These are phyloP conservation scores for Drosophila kurseongensis DNA, from an alignment of 1,140 invertebrate genomes.

Conservation along the genomic window DNA sequence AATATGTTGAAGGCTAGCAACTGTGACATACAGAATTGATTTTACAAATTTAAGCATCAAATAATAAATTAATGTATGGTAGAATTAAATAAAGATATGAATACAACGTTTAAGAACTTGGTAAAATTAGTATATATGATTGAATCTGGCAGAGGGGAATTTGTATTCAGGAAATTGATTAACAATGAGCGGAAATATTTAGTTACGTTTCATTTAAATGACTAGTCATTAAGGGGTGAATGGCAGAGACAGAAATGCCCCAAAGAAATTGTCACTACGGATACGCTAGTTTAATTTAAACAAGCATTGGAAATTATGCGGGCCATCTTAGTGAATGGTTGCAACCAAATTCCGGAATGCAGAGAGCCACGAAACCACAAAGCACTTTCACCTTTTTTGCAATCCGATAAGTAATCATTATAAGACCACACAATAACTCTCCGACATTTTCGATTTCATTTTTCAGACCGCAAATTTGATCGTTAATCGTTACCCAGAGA, in stretches of 20 bases:
- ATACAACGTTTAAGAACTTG: neutral
- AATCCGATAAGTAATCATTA: conserved; percentile 73
- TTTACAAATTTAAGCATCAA: too few species aligned
- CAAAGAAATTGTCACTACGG: conserved; percentile 48
- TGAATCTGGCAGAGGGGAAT: conserved; percentile 12
- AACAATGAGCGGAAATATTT: conserved; percentile 76
- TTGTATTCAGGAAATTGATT: conserved; percentile 62
- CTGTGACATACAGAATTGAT: too few species aligned
- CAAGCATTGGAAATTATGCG: conserved; percentile 27
- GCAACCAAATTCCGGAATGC: conserved; percentile 8
- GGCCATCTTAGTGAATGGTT: conserved; percentile 7
- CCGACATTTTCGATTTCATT: conserved; percentile 39
- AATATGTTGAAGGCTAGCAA: neutral
- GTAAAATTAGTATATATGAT: neutral
- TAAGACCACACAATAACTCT: conserved; percentile 39
- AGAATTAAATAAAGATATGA: too few species aligned
- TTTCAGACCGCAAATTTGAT: conserved; percentile 25
- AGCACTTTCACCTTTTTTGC: conserved; percentile 60
- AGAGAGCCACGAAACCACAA: conserved; percentile 26
- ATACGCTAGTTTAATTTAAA: conserved; percentile 61
- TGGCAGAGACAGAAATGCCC: too few species aligned
- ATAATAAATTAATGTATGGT: too few species aligned
- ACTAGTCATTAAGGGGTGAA: conserved; percentile 15
- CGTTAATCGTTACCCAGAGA: conserved; percentile 37
- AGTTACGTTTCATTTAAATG: conserved; percentile 64